A percentile compares a stretch with the other conserved stretches of the same genome.
phyloP scores from a whole-genome alignment of 2,113 vertebrate species.

The Bos javanicus region DNA sequence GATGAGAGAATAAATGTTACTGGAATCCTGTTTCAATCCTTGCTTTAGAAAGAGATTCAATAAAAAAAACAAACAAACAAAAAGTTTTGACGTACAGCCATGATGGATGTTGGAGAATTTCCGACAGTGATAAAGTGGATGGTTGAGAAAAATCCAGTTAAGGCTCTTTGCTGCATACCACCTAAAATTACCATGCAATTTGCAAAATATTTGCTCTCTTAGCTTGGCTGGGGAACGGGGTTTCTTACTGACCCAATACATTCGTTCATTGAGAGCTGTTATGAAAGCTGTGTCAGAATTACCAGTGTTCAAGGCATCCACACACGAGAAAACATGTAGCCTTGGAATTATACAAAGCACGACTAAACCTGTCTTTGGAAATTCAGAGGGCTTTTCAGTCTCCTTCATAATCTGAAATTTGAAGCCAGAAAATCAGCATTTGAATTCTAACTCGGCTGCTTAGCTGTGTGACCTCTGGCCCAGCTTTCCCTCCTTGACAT shows the following conservation, averaged over 20 bases:
- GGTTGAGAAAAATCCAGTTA: neutral
- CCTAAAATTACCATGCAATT: neutral
- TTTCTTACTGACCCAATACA: neutral
- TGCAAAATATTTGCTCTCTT: neutral
- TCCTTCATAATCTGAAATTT: neutral
- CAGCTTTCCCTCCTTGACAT: neutral
- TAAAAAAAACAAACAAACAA: slow-evolving; percentile 50
- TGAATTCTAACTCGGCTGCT: neutral
- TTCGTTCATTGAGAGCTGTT: neutral
- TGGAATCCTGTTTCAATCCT: neutral
- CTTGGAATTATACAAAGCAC: neutral
- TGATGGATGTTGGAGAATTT: slow-evolving; percentile 43
- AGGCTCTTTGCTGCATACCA: neutral
- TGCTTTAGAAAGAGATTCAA: slow-evolving; percentile 6
- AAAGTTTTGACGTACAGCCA: slow-evolving; percentile 16
- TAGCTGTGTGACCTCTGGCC: neutral
- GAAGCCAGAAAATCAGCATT: neutral
- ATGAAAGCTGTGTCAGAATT: neutral
- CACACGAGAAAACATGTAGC: neutral
- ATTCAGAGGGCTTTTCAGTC: neutral
- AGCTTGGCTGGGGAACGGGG: neutral
- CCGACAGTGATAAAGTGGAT: slow-evolving; percentile 26
- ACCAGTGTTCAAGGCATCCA: neutral
- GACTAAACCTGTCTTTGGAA: neutral
- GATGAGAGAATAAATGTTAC: slow-evolving; percentile 54